Evolutionary conservation across 2,888 invertebrate species (phyloP).

Genomic region (Priocnemis perturbator): DNA sequence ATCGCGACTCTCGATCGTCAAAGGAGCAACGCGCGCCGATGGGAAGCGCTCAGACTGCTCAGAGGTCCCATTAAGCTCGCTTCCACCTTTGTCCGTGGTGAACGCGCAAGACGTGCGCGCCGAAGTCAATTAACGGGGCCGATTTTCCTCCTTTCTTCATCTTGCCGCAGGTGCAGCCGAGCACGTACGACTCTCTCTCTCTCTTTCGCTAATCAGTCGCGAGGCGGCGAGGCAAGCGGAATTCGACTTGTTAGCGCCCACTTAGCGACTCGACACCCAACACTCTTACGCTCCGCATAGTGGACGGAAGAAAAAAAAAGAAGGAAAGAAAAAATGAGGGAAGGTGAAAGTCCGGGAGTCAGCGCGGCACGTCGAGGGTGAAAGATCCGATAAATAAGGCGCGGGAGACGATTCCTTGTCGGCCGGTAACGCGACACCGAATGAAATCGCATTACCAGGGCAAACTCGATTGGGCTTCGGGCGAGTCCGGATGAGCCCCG

Average conservation of each 20-base stretch:
- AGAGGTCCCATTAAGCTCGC: too few species aligned
- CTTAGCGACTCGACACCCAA: slow-evolving; percentile 44
- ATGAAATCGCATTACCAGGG: slow-evolving; percentile 1
- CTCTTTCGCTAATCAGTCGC: slow-evolving; percentile 40
- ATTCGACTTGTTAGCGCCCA: slow-evolving; percentile 44
- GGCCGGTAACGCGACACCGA: slow-evolving; percentile 3
- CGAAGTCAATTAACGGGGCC: slow-evolving; percentile 31
- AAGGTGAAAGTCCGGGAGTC: slow-evolving; percentile 2
- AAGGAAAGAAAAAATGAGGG: slow-evolving; percentile 3
- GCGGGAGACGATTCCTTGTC: background rate
- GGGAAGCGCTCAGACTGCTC: too few species aligned
- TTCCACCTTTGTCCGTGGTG: too few species aligned
- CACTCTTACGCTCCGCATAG: slow-evolving; percentile 28
- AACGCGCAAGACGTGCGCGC: background rate
- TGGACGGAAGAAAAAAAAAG: slow-evolving; percentile 9
- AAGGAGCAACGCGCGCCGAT: too few species aligned
- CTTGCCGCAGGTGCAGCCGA: background rate
- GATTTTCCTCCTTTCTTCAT: slow-evolving; percentile 3
- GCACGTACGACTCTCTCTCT: slow-evolving; percentile 33
- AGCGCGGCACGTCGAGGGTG: slow-evolving; percentile 2
- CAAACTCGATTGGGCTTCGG: too few species aligned
- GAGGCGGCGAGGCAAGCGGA: slow-evolving; percentile 30
- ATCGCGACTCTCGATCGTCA: too few species aligned
- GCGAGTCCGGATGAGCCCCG: too few species aligned
- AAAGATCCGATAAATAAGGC: slow-evolving; percentile 12